Evolutionary conservation across 2,113 vertebrate genomes (phyloP).

Genomic region (Helogale parvula): DNA sequence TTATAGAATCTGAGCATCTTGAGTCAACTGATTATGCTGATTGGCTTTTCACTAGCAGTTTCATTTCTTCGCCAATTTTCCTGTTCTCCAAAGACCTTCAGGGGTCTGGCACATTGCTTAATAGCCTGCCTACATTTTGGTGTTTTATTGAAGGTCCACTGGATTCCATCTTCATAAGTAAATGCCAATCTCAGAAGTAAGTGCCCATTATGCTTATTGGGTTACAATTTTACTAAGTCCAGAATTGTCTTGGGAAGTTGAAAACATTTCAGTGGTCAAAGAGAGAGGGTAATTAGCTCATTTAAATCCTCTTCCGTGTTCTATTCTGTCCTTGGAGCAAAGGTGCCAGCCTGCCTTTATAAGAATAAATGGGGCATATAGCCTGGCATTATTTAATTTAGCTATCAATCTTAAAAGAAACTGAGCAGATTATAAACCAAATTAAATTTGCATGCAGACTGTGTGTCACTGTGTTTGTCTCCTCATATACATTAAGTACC

Average conservation of each 20-base stretch:
- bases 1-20: constrained; percentile 13
- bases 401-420: neutral
- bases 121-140: neutral
- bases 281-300: neutral
- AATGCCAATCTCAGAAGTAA: constrained; percentile 6
- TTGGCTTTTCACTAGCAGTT: neutral
- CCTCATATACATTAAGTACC: neutral
- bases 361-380: neutral
- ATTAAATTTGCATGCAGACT: neutral
- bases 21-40: neutral
- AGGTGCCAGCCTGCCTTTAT: neutral
- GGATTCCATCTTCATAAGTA: neutral
- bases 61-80: constrained; percentile 37
- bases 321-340: neutral
- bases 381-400: constrained; percentile 15
- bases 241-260: neutral
- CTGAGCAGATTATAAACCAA: neutral
- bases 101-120: neutral
- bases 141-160: neutral
- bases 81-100: neutral
- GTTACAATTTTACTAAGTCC: neutral
- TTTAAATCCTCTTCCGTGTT: neutral
- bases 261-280: constrained; percentile 38
- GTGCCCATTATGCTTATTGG: neutral
- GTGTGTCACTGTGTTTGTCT: neutral